These are phyloP conservation scores for Adrianichthys oophorus DNA, from an alignment of 2,797 vertebrate genomes.

Conservation along the genomic window DNA sequence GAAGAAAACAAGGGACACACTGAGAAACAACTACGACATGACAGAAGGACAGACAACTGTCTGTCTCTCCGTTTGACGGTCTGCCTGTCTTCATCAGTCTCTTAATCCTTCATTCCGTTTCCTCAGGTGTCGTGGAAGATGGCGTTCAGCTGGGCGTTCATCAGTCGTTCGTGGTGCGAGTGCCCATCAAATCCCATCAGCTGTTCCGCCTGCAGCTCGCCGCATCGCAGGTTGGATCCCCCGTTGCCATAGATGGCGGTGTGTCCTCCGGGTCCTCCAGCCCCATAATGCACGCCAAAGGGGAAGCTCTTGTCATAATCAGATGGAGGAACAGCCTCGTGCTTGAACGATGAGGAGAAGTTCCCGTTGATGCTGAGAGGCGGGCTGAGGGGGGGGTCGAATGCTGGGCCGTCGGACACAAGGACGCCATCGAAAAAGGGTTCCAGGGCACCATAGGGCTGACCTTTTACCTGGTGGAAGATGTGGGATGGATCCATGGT, in stretches of 20 bases:
- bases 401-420: constrained; percentile 86
- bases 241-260: constrained; percentile 75
- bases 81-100: constrained; percentile 36
- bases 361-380: constrained; percentile 97
- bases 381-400: constrained; percentile 94
- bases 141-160: constrained; percentile 92
- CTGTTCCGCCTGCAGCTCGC: constrained; percentile 86
- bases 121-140: constrained; percentile 92
- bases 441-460: constrained; percentile 89
- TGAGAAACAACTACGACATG: constrained; percentile 30
- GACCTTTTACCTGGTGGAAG: constrained; percentile 91
- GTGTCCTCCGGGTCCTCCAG: constrained; percentile 79
- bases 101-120: constrained; percentile 23
- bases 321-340: constrained; percentile 67
- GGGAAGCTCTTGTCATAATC: constrained; percentile 79
- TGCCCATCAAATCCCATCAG: constrained; percentile 91
- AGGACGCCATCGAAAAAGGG: constrained; percentile 92
- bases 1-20: constrained; percentile 23
- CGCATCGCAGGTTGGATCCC: constrained; percentile 80
- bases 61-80: constrained; percentile 23
- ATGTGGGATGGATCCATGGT: constrained; percentile 96
- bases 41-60: constrained; percentile 24
- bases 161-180: constrained; percentile 89
- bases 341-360: constrained; percentile 97
- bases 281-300: constrained; percentile 89